Percentiles rank a stretch among this genome's conserved stretches.
Evolutionary conservation across 2,888 invertebrate genomes (phyloP).

Genomic region (Drosophila tanythrix): DNA sequence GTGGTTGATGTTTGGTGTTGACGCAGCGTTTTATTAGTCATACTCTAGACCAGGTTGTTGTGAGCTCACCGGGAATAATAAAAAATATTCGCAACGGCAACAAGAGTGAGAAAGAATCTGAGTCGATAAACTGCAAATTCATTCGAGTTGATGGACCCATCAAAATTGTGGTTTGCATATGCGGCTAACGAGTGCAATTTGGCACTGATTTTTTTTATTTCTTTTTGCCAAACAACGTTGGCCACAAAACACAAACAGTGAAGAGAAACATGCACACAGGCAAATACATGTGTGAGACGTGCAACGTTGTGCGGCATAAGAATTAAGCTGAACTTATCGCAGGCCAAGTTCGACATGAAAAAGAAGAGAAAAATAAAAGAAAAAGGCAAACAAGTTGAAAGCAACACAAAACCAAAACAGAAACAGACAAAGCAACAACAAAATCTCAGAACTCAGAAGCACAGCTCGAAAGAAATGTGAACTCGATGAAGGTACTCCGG

Average conservation of each 20-base stretch:
- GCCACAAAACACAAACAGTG: constrained; percentile 25
- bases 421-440: constrained; percentile 18
- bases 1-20: constrained; percentile 27
- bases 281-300: constrained; percentile 49
- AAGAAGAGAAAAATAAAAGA: background rate
- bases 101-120: constrained; percentile 15
- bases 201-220: constrained; percentile 48
- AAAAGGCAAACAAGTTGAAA: constrained; percentile 53
- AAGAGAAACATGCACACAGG: constrained; percentile 8
- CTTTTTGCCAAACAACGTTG: constrained; percentile 22
- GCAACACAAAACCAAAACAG: constrained; percentile 22
- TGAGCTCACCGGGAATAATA: constrained; percentile 22
- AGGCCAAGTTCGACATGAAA: constrained; percentile 46
- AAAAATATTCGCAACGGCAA: background rate
- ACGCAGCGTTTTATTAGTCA: constrained; percentile 62
- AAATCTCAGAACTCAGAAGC: constrained; percentile 34
- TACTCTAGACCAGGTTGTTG: constrained; percentile 16
- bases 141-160: constrained; percentile 55
- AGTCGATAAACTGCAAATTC: constrained; percentile 55
- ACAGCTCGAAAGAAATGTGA: constrained; percentile 24
- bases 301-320: constrained; percentile 59
- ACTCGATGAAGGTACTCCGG: constrained; percentile 35
- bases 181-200: constrained; percentile 58
- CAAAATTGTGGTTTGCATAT: constrained; percentile 55
- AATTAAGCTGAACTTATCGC: constrained; percentile 64